Base-by-base conservation (phyloP, 1,140 invertebrate species). In the Papilio polytes region DNA sequence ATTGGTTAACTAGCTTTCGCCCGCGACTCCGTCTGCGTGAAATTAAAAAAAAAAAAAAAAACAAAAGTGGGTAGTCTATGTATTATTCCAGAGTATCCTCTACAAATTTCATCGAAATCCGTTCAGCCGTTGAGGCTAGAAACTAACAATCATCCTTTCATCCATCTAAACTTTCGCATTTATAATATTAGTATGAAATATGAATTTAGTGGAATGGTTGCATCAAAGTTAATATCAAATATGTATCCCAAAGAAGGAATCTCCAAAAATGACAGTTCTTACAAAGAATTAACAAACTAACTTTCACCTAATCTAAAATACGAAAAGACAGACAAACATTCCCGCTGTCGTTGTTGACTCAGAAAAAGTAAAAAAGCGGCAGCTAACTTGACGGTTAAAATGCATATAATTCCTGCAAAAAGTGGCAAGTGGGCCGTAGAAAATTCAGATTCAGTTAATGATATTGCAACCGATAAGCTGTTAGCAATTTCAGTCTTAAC, bases 361-460 rank as follows among this genome's bases (percentile, higher is more conserved):
- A 13, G 18, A 48, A 76, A 76, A 76, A 76, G 74, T 59, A 77
- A 77, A 48, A 74, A 77, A 56, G 59, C 56, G 53, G 26, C 18
- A 59, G 77, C 56, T 66, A 78, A 78, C 77, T 41, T 63, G 77
- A 63, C 77, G 56, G 77, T 20, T 36, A 22, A 78, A 78, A 78
- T 78, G 77, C 77, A 78, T 78, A 63, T 44, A 78, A 78, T 78
- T 78, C 56, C 53, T 22, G 53, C 77, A 78, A 78, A 78, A 78
- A 78, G 77, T 78, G 77, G 77, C 77, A 78, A 78, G 56, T 78
- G 77, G 77, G 31, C 77, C 77, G 77, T 63, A 78, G 77, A 78
- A 78, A 78, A 78, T 78, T 78, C 53, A 63, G 77, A 78, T 78
- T 66, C 53, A 63, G 56, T 78, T 44, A 78, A 78, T 59, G 77